Conservation (phyloP, 2,888 invertebrate species). For the Cremastinae sp. region DNA sequence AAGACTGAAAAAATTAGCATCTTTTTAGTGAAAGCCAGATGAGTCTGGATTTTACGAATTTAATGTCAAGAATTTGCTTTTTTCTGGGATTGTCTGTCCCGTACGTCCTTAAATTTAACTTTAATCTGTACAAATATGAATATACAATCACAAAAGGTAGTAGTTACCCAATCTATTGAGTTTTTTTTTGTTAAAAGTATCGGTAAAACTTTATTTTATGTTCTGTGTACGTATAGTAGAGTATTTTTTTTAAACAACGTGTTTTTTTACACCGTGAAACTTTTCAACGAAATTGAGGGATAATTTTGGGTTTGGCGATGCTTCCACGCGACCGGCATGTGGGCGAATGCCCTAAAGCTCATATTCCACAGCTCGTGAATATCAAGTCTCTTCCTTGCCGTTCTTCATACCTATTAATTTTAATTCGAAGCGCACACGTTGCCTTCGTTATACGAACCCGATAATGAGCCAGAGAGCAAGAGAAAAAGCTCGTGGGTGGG, state of each 20-base stretch:
- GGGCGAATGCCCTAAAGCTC: constrained; percentile 42
- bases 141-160: too few species aligned
- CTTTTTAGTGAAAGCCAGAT: too few species aligned
- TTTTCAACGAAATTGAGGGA: constrained; percentile 27
- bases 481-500: constrained; percentile 1
- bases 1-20: too few species aligned
- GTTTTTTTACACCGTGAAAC: constrained; percentile 3
- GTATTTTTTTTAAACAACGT: too few species aligned
- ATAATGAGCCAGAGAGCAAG: constrained; percentile 66
- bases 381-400: constrained; percentile 23
- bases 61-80: too few species aligned
- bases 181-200: background rate
- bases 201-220: too few species aligned
- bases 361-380: constrained; percentile 30
- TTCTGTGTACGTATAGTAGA: too few species aligned
- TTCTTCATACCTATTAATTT: constrained; percentile 56
- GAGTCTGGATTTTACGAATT: too few species aligned
- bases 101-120: too few species aligned
- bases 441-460: constrained; percentile 61
- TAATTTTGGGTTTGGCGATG: constrained; percentile 28
- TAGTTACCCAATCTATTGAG: too few species aligned
- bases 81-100: too few species aligned
- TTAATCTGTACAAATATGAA: too few species aligned
- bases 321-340: background rate
- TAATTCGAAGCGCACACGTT: constrained; percentile 63